phyloP scores from a whole-genome alignment of 2,113 vertebrate genomes.

The Pachypanchax playfairii region DNA sequence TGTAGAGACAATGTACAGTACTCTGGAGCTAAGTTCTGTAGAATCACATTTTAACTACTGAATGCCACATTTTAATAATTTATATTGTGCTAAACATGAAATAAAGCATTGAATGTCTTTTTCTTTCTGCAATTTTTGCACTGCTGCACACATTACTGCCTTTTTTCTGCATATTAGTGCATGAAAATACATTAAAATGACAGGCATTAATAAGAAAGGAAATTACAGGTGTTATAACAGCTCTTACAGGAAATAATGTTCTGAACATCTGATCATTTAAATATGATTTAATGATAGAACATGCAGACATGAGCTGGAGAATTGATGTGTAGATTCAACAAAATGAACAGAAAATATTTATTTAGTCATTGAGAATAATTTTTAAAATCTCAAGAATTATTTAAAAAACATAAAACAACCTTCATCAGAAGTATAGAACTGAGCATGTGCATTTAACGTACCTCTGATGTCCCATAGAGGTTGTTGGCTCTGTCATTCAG shows the following conservation, averaged over 20 bases:
- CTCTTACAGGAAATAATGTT: conserved; percentile 31
- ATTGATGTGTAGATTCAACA: conserved; percentile 14
- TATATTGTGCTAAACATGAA: no score
- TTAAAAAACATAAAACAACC: no score
- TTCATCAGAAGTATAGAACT: background rate
- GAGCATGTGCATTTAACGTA: conserved; percentile 34
- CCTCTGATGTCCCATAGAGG: conserved; percentile 80
- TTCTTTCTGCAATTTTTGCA: conserved; percentile 13
- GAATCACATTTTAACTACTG: no score
- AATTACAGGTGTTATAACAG: conserved; percentile 29
- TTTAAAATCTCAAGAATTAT: background rate
- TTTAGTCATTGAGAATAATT: no score
- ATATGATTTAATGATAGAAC: conserved; percentile 14
- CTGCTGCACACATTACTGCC: conserved; percentile 42
- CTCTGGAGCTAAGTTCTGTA: no score
- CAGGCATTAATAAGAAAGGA: conserved; percentile 48
- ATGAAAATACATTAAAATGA: conserved; percentile 19
- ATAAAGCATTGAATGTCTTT: background rate
- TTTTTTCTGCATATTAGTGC: conserved; percentile 25
- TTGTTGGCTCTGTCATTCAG: conserved; percentile 80
- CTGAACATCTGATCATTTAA: conserved; percentile 42
- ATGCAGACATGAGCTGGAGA: conserved; percentile 3
- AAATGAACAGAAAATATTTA: conserved; percentile 4
- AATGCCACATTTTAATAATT: no score
- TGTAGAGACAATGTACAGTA: no score